Evolutionary conservation across 2,888 invertebrate species (phyloP).

Genomic region (Zaprionus obscuricornis): DNA sequence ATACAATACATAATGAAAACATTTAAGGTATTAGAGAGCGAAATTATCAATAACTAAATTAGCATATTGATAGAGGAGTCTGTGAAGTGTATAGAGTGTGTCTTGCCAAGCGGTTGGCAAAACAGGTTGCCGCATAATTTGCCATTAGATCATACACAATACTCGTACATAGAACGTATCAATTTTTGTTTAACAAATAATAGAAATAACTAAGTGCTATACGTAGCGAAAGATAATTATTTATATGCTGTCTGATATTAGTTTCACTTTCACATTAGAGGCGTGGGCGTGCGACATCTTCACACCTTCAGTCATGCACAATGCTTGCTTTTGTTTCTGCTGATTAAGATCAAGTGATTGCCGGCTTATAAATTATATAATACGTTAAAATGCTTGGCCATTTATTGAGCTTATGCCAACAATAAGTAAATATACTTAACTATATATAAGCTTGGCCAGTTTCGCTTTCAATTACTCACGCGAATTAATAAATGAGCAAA

Average conservation of each 20-base stretch:
- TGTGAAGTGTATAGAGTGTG: constrained; percentile 2
- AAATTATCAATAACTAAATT: constrained; percentile 62
- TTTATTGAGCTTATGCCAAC: constrained; percentile 43
- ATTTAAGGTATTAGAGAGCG: constrained; percentile 53
- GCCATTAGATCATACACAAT: constrained; percentile 53
- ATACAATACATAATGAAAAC: constrained; percentile 47
- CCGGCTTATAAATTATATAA: constrained; percentile 66
- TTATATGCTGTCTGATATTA: constrained; percentile 57
- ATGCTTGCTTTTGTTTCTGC: constrained; percentile 40
- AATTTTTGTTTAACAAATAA: constrained; percentile 46
- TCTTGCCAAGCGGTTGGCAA: constrained; percentile 13
- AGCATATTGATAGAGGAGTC: constrained; percentile 36
- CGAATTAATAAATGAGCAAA: constrained; percentile 43
- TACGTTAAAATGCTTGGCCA: no score
- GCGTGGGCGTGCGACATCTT: constrained; percentile 30
- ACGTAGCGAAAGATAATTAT: constrained; percentile 9
- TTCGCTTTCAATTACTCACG: constrained; percentile 62
- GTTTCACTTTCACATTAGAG: constrained; percentile 58
- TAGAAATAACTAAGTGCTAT: constrained; percentile 15
- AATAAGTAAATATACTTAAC: constrained; percentile 48
- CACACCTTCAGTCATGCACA: constrained; percentile 55
- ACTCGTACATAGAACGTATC: constrained; percentile 30
- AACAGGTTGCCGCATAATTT: constrained; percentile 48
- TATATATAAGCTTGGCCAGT: constrained; percentile 26
- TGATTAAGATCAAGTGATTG: constrained; percentile 31